A percentile compares a stretch with the other conserved stretches of the same genome.
Evolutionary conservation across 2,113 vertebrate species (phyloP).

Genomic region (Crotophaga sulcirostris): DNA sequence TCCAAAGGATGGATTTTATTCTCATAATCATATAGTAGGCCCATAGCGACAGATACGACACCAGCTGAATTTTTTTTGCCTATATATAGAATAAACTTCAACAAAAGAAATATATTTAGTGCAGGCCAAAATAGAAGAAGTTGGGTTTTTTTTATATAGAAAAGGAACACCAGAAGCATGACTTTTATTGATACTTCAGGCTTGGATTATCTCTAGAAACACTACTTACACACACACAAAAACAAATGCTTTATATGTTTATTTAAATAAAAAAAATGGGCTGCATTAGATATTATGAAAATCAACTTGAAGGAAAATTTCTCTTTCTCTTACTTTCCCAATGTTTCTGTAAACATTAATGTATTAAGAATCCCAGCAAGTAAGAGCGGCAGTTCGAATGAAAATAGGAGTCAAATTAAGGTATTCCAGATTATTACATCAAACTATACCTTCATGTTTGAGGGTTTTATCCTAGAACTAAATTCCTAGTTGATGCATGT

Average conservation of each 20-base stretch:
- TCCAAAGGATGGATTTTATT: not conserved
- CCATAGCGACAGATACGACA: not conserved
- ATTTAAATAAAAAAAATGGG: not conserved
- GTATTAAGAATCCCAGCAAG: not conserved
- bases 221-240: not conserved
- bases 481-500: not conserved
- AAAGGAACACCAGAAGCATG: not conserved
- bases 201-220: not conserved
- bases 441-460: not conserved
- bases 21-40: not conserved
- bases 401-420: not conserved
- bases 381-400: not conserved
- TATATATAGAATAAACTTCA: not conserved
- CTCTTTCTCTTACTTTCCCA: not conserved
- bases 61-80: not conserved
- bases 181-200: not conserved
- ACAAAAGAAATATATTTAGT: not conserved
- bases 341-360: not conserved
- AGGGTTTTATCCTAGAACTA: not conserved
- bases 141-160: not conserved
- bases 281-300: not conserved
- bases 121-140: not conserved
- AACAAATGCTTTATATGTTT: not conserved
- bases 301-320: not conserved
- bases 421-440: not conserved